A percentile compares a stretch with the other conserved stretches of the same genome.
These are phyloP conservation scores for Microcebus tavaratra DNA, from an alignment of 2,113 vertebrate species.

Conservation along the genomic window DNA sequence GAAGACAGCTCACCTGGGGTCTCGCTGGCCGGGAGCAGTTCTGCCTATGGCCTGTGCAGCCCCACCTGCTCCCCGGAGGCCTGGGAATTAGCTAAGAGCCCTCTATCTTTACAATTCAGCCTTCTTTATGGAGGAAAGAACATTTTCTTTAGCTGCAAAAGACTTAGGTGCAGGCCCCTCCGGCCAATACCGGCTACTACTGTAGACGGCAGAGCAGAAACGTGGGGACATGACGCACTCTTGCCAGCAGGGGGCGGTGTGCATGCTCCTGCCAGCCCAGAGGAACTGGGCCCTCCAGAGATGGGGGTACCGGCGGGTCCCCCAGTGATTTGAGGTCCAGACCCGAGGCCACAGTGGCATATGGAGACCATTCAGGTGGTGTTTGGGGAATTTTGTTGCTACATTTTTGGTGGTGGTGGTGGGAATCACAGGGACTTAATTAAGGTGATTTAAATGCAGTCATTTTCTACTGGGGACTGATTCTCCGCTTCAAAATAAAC, in stretches of 20 bases:
- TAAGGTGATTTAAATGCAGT: not conserved
- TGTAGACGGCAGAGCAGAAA: not conserved
- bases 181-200: fast-evolving
- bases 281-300: no score
- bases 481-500: not conserved
- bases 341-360: not conserved
- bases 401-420: not conserved
- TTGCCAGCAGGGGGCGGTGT: conserved; percentile 38
- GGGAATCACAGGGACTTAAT: not conserved
- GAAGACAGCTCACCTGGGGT: no score
- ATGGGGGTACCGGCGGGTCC: fast-evolving
- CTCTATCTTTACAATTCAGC: not conserved
- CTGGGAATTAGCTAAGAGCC: no score
- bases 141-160: not conserved
- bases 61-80: not conserved
- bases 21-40: no score
- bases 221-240: no score
- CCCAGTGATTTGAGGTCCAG: not conserved
- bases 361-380: not conserved
- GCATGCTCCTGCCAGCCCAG: fast-evolving
- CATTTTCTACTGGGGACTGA: not conserved
- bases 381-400: not conserved
- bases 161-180: not conserved
- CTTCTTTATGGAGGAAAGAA: not conserved
- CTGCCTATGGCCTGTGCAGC: not conserved